Evolutionary conservation across 2,113 vertebrate species (phyloP), one percentile per base, ranked within the genome.

Genomic region (Ophthalmolycus amberensis): DNA sequence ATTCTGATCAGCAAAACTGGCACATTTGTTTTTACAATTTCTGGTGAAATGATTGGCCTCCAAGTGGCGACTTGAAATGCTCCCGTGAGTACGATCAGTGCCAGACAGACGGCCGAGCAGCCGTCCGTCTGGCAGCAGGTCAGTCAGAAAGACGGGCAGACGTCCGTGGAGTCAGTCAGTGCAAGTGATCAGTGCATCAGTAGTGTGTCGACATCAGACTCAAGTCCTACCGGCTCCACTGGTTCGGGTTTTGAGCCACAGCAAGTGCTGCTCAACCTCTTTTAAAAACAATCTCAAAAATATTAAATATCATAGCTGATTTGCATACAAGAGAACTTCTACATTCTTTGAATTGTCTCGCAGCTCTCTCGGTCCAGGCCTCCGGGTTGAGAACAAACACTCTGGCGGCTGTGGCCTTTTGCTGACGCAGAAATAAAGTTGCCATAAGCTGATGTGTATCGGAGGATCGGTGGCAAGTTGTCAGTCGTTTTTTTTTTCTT

Each of bases 111-210:
- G 38, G 60, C 68, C 18, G 32, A 78, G 70, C 34, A 1, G 52
- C 75, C 64, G 27, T 67, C 65, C 52, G 65, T 71, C 72, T 48
- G 70, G 59, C 77, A 80, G 81, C 80, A 72, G 72, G 65, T 71
- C 73, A 56, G 82, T 64, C 20, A 69, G 71, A 68, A 0, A 69
- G 74, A 67, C 14, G 2, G 11, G 32, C 65, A 18, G 69, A 18
- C 18, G 16, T 18, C 71, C 18, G 6, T 4, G 54, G 3, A 42
- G 10, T 72, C 68, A 58, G 58, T 90, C 88, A 90, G 90, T 91
- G 92, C 89, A 88, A 82, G 60, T 59, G 48, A 83, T 75, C 82
- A 89, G 88, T 83, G 81, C 90, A 84, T 92, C 87, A 91, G 91
- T 88, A 89, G 90, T 90, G 82, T 74, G 74, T 69, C 29, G 48